Evolutionary conservation across 1,140 invertebrate species (phyloP), one percentile per base, ranked within the genome.

Genomic region (Pomacea maculata): DNA sequence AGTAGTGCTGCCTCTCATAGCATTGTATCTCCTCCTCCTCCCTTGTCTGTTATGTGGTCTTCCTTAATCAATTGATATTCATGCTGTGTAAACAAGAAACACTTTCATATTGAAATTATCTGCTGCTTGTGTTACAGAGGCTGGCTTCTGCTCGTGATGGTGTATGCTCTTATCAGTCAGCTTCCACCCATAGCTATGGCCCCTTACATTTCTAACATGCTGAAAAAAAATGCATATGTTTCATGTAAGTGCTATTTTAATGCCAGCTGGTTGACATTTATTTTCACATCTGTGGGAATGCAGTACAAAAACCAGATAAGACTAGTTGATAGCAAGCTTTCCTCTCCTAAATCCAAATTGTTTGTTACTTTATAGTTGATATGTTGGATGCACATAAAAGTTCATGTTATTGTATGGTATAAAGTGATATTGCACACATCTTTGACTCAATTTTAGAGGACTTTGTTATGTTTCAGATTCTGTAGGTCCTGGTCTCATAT

Each of bases 111-210:
- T 61, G 15, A 61, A 17, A 61, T 61, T 61, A 9, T 11, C 3
- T 11, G 57, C 74, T n/a, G 12, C 21, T 74, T 54, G 8, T 78
- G 64, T 65, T 84, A 29, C 78, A 87, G 87, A n/a, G 82, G 82
- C 34, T 87, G 87, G 87, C 25, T 87, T n/a, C 68, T 86, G 12
- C 65, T 87, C n/a, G 77, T 86, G 17, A 61, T 83, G 4, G 77
- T 86, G 14, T 87, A 85, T 77, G 79, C 79, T n/a, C 34, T 85
- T 7, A 71, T 86, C n/a, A 84, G 84, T 29, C 83, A 86, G 80
- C 55, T 86, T 7, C 87, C 87, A 19, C 83, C 84, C 61, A 71
- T 87, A 9, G 79, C 87, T 9, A 87, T 87, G 87, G 85, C 85
- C 15, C 87, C 87, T 2, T 87, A 86, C 78, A 82, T 87, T 11